Evolutionary conservation across 1,140 invertebrate genomes (phyloP).

Genomic region (Mizuhopecten yessoensis): DNA sequence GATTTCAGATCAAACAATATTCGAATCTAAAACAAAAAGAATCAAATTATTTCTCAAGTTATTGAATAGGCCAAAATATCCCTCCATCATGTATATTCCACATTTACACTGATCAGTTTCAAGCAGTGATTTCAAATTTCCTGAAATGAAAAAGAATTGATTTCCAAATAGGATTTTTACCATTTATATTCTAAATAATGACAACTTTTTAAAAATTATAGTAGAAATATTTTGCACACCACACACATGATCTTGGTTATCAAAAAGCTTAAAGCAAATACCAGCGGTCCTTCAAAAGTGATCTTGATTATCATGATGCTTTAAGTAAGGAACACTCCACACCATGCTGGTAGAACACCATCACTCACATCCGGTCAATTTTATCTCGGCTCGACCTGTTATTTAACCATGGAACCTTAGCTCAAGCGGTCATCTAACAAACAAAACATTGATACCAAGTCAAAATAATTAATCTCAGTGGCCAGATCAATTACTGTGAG

Average conservation of each 20-base stretch:
- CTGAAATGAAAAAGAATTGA: neutral
- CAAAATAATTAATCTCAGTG: slow-evolving; percentile 20
- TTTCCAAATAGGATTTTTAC: neutral
- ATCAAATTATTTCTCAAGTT: neutral
- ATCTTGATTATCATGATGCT: too few species aligned
- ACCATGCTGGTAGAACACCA: neutral
- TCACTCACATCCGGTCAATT: neutral
- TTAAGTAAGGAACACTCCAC: too few species aligned
- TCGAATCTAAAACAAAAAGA: neutral
- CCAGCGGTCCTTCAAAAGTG: too few species aligned
- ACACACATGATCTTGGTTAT: neutral
- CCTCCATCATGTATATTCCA: neutral
- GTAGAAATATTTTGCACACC: too few species aligned
- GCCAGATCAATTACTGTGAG: slow-evolving; percentile 17
- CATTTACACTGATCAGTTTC: neutral
- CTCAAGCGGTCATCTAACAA: neutral
- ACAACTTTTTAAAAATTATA: too few species aligned
- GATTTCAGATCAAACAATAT: neutral
- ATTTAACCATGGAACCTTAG: neutral
- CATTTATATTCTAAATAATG: too few species aligned
- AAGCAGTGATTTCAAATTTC: neutral
- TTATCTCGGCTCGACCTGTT: neutral
- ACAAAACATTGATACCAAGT: slow-evolving; percentile 8
- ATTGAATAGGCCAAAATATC: neutral
- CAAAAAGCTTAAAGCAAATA: too few species aligned